Evolutionary conservation across 2,888 invertebrate species (phyloP), one percentile per base, ranked within the genome.

Genomic region (Ceramica pisi): DNA sequence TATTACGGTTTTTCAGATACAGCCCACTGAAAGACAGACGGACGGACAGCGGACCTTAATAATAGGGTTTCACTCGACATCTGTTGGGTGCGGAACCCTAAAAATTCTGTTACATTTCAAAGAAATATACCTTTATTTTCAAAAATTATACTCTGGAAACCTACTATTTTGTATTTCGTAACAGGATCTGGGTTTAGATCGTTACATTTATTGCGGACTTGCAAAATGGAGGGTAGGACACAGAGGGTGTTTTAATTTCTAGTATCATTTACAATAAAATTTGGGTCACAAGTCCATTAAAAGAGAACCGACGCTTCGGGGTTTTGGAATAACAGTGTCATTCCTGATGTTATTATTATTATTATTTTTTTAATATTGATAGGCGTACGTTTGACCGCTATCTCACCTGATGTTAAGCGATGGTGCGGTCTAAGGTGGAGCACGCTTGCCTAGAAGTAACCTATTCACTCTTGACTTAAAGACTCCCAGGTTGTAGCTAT

Each of bases 211-310:
- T 85, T 78, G 75, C 46, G 59, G 71, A 23, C 53, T 71, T 70
- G 59, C 68, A 64, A 71, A 83, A 76, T 62, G 74, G 65, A 66
- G 61, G 66, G 71, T 77, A 77, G 67, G 31, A 26, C 48, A 63
- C 31, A 10, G 48, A 72, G 69, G 62, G 67, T 67, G 78, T 75
- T 81, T 76, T 81, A 85, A 85, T 84, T 80, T 78, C 80, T 62
- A 71, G 72, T 78, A 76, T 72, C 66, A 70, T 76, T 72, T 76
- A 78, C 73, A 61, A 74, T 70, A 66, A 75, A 80, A 71, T 70
- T 78, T 71, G 71, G 68, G 78, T 61, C 70, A 62, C 51, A 38
- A 57, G 44, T 71, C 71, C 62, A 78, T 66, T 57, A 31, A 59
- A 65, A 63, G 46, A 50, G 50, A 46, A 55, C 55, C 67, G 71